These are phyloP conservation scores for Tryphoninae sp. DNA, from an alignment of 2,888 invertebrate species.

Conservation along the genomic window DNA sequence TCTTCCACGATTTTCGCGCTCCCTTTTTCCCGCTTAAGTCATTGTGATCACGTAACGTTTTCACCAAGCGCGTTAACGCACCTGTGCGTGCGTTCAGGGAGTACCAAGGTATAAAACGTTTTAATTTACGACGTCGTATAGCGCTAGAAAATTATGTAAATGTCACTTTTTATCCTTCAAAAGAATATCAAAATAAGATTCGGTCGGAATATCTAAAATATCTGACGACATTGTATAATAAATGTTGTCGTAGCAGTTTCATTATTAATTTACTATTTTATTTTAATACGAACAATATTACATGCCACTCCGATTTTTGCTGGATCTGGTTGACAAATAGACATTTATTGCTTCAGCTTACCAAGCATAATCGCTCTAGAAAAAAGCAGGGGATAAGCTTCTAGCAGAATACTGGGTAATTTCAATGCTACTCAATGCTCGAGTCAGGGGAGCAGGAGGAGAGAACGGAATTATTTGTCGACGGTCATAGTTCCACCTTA, in stretches of 20 bases:
- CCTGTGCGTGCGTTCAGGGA: not conserved
- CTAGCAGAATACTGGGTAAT: constrained; percentile 1
- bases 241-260: not conserved
- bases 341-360: not conserved
- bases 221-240: too few species aligned
- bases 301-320: not conserved
- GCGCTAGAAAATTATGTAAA: constrained; percentile 4
- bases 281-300: not conserved
- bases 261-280: not conserved
- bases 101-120: constrained; percentile 12
- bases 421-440: constrained; percentile 23
- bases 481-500: constrained; percentile 54
- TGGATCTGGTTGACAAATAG: not conserved
- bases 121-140: constrained; percentile 18
- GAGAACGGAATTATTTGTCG: constrained; percentile 50
- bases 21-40: constrained; percentile 32
- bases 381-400: constrained; percentile 1
- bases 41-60: constrained; percentile 36
- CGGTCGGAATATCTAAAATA: too few species aligned
- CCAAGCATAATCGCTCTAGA: not conserved
- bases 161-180: not conserved
- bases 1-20: constrained; percentile 39
- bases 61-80: constrained; percentile 27
- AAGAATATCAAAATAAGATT: too few species aligned
- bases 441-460: not conserved